A percentile compares a stretch with the other conserved stretches of the same genome.
Evolutionary conservation across 2,888 invertebrate species (phyloP).

Genomic region (Scaptomyza cyrtandrae): DNA sequence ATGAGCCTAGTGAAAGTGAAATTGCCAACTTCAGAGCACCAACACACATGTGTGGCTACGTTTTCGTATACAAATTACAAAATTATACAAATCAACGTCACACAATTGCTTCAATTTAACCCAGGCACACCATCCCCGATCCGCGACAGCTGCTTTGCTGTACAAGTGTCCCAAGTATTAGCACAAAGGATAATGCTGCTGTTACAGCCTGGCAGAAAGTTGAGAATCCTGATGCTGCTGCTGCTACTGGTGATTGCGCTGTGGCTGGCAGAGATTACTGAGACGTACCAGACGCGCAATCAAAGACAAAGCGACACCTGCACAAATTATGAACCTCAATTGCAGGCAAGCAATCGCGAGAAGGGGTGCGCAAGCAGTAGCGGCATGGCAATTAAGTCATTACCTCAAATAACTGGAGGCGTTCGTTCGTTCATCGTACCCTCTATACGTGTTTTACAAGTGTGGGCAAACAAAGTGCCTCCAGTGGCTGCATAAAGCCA

Average conservation of each 20-base stretch:
- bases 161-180: conserved; percentile 50
- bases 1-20: conserved; percentile 50
- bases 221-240: conserved; percentile 1
- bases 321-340: conserved; percentile 72
- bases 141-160: conserved; percentile 42
- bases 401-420: conserved; percentile 71
- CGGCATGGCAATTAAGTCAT: conserved; percentile 75
- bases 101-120: conserved; percentile 80
- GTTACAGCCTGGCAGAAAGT: background rate
- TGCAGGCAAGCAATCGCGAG: conserved; percentile 35
- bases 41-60: conserved; percentile 70
- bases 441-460: conserved; percentile 75
- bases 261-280: conserved; percentile 73
- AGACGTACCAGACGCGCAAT: conserved; percentile 69
- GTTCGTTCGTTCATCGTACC: conserved; percentile 21
- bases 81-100: conserved; percentile 79
- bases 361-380: background rate
- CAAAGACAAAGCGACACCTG: conserved; percentile 79
- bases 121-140: conserved; percentile 21
- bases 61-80: conserved; percentile 79
- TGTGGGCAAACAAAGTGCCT: conserved; percentile 70
- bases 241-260: conserved; percentile 48
- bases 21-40: conserved; percentile 60
- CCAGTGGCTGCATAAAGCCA: conserved; percentile 61
- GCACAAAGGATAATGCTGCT: conserved; percentile 44